Percentiles rank a stretch among this genome's conserved stretches.
Evolutionary conservation across 2,113 vertebrate species (phyloP).

Genomic region (Seriola rivoliana): DNA sequence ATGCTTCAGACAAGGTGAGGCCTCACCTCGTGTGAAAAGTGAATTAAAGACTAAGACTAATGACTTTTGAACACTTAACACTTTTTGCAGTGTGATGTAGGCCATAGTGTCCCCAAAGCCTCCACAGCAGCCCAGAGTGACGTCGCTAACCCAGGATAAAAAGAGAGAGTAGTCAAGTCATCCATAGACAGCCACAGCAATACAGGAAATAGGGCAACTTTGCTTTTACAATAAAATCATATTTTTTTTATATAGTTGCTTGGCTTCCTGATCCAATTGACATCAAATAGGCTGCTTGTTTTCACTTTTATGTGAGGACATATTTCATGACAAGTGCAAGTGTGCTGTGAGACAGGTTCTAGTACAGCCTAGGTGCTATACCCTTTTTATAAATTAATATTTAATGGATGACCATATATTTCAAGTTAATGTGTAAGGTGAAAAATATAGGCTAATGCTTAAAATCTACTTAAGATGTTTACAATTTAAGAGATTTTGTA

Average conservation of each 20-base stretch:
- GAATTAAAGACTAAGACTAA: neutral
- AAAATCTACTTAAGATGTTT: neutral
- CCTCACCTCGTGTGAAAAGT: neutral
- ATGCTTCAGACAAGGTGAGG: neutral
- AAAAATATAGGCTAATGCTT: too few relatives aligned
- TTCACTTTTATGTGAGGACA: neutral
- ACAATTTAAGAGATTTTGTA: neutral
- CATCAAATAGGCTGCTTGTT: neutral
- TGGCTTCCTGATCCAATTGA: neutral
- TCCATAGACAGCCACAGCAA: neutral
- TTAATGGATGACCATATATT: neutral
- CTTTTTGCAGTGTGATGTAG: constrained; percentile 32
- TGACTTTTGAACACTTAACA: constrained; percentile 1
- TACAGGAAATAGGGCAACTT: neutral
- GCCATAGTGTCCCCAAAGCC: constrained; percentile 17
- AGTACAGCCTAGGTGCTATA: neutral
- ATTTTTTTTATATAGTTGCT: neutral
- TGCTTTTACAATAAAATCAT: constrained; percentile 40
- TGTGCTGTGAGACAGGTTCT: neutral
- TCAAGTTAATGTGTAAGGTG: neutral
- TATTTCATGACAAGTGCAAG: neutral
- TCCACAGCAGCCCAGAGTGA: constrained; percentile 67
- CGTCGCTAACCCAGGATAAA: constrained; percentile 69
- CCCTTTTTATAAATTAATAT: too few relatives aligned
- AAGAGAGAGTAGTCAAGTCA: constrained; percentile 31